Evolutionary conservation across 2,113 vertebrate genomes (phyloP).

Genomic region (Oryzias melastigma): DNA sequence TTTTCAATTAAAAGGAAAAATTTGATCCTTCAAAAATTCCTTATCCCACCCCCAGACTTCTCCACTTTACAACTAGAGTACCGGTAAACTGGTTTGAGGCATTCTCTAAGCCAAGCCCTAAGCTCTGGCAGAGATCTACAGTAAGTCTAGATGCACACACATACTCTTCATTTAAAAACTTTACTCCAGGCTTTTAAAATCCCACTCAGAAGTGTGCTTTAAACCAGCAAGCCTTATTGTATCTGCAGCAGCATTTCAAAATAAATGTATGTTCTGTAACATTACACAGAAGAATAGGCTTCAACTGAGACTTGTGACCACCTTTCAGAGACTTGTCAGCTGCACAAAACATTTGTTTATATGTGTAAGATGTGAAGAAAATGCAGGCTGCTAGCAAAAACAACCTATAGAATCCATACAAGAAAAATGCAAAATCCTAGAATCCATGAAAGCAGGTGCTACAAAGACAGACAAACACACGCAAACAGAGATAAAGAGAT

Average conservation of each 20-base stretch:
- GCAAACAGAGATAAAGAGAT: conserved; percentile 54
- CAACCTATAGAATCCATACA: conserved; percentile 18
- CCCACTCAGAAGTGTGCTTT: conserved; percentile 16
- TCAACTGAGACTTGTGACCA: conserved; percentile 42
- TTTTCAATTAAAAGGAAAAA: conserved; percentile 28
- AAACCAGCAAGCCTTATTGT: conserved; percentile 11
- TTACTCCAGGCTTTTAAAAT: conserved; percentile 30
- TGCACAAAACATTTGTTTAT: conserved; percentile 12
- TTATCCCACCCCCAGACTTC: conserved; percentile 70
- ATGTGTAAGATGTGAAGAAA: conserved; percentile 1
- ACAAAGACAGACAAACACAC: conserved; percentile 15
- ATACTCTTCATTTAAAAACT: conserved; percentile 25
- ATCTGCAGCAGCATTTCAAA: conserved; percentile 5
- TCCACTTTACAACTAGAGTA: conserved; percentile 79
- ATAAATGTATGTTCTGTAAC: conserved; percentile 9
- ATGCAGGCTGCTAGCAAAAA: conserved; percentile 8
- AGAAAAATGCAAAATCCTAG: neutral
- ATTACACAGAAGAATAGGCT: conserved; percentile 35
- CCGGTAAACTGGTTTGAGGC: conserved; percentile 83
- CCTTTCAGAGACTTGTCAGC: conserved; percentile 18
- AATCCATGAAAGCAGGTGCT: conserved; percentile 1
- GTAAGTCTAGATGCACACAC: conserved; percentile 16
- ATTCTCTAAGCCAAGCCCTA: conserved; percentile 78
- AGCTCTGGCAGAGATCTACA: conserved; percentile 72
- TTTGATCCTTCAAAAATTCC: conserved; percentile 74